Conservation (phyloP, 2,888 invertebrate species). For the Pristionchus fissidentatus region DNA sequence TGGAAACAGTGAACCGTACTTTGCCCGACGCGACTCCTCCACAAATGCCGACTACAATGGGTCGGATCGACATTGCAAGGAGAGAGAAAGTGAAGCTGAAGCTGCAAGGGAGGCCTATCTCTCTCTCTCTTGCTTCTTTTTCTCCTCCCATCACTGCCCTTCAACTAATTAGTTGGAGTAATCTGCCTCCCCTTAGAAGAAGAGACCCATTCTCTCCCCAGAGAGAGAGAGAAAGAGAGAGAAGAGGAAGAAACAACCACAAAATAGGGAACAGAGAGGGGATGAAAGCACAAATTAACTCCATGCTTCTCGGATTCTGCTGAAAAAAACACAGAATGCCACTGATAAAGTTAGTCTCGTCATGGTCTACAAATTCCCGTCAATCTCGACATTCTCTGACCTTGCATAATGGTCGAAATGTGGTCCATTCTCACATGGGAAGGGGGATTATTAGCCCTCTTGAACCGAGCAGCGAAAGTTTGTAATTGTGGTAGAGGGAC, state of each 20-base stretch:
- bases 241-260: background rate
- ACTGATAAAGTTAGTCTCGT: background rate
- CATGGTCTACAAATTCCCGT: background rate
- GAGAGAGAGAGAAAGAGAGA: background rate
- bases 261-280: background rate
- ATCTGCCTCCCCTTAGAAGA: constrained; percentile 16
- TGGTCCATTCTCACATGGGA: background rate
- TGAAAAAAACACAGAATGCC: no score
- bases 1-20: background rate
- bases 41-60: background rate
- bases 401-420: background rate
- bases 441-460: constrained; percentile 35
- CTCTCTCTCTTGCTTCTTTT: no score
- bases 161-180: constrained; percentile 28
- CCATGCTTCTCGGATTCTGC: background rate
- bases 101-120: no score
- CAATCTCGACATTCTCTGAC: no score
- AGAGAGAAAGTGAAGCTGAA: no score
- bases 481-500: constrained; percentile 33
- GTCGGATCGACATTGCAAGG: background rate
- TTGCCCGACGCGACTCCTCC: constrained; percentile 34
- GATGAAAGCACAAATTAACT: background rate
- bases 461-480: constrained; percentile 8
- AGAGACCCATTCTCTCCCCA: background rate
- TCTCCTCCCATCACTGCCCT: no score